A percentile compares a stretch with the other conserved stretches of the same genome.
These are phyloP conservation scores for Eulemur macaco DNA, from an alignment of 2,113 vertebrate species.

Conservation along the genomic window DNA sequence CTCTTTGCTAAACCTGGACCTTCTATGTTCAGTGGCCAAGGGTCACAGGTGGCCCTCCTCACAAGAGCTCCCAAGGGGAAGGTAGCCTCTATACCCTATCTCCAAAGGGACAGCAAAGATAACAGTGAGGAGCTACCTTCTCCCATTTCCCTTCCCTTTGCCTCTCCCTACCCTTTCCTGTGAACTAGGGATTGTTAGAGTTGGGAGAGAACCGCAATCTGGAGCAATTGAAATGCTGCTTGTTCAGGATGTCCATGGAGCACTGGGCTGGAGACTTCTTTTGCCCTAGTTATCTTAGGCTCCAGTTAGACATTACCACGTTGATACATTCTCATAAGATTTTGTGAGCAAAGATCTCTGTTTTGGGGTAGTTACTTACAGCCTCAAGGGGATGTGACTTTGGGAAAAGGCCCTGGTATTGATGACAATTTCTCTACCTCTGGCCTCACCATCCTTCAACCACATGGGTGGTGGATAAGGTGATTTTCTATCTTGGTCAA, in stretches of 20 bases:
- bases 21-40: background rate
- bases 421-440: background rate
- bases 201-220: background rate
- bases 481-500: background rate
- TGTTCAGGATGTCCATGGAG: background rate
- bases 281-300: background rate
- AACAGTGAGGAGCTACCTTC: background rate
- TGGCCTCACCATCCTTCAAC: background rate
- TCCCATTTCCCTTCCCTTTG: background rate
- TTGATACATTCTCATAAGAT: background rate
- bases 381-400: background rate
- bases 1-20: background rate
- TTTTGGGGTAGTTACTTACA: background rate
- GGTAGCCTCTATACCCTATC: background rate
- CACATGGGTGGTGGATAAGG: background rate
- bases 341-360: background rate
- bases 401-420: background rate
- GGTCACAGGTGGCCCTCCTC: background rate
- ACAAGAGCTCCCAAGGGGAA: background rate
- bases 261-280: background rate
- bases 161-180: background rate
- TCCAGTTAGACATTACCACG: fast-evolving
- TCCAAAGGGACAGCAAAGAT: background rate
- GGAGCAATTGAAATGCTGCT: background rate
- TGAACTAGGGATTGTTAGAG: background rate